phyloP scores from a whole-genome alignment of 2,888 invertebrate genomes.

The Abrostola tripartita region DNA sequence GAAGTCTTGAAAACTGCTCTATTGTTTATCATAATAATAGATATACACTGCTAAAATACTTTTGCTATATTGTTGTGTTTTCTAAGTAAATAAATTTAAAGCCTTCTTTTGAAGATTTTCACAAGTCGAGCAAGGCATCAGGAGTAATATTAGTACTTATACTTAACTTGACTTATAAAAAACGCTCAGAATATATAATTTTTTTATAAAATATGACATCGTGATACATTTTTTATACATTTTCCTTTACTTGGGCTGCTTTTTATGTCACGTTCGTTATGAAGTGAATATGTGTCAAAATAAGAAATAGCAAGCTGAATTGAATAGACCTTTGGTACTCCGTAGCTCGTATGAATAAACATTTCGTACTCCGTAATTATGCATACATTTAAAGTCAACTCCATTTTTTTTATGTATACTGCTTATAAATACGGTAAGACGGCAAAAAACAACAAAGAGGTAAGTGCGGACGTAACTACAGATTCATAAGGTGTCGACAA shows the following conservation, averaged over 20 bases:
- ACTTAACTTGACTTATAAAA: too few relatives aligned
- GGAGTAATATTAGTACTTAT: not conserved
- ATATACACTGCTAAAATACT: constrained; percentile 17
- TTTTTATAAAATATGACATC: not conserved
- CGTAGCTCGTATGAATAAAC: not conserved
- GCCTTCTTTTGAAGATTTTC: not conserved
- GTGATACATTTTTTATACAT: not conserved
- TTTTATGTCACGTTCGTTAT: not conserved
- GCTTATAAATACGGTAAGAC: too few relatives aligned
- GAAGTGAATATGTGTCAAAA: not conserved
- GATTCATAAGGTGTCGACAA: not conserved
- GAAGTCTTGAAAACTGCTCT: constrained; percentile 33
- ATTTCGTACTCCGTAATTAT: not conserved
- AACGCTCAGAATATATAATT: not conserved
- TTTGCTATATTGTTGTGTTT: constrained; percentile 14
- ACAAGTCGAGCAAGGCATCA: not conserved
- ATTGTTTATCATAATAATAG: constrained; percentile 48
- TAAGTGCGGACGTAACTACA: not conserved
- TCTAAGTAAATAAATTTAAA: constrained; percentile 15
- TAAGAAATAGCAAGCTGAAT: not conserved
- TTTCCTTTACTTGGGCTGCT: not conserved
- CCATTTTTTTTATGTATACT: too few relatives aligned
- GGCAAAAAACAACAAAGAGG: not conserved
- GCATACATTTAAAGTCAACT: not conserved
- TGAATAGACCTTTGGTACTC: too few relatives aligned